Conservation (phyloP, 2,888 invertebrate species). For the Dermolepida albohirtum region DNA sequence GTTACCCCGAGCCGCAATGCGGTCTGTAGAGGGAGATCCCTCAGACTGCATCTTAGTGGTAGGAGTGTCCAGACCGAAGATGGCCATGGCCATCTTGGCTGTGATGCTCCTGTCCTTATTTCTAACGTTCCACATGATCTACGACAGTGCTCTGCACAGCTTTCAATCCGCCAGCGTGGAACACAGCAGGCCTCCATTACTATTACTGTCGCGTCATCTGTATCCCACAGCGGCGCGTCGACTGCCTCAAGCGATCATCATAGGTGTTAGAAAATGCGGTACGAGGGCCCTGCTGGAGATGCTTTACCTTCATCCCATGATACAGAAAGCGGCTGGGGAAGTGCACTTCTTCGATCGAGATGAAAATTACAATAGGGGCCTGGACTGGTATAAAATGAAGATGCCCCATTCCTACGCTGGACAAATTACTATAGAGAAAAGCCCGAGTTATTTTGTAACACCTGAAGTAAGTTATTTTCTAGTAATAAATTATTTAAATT, state of each 20-base stretch:
- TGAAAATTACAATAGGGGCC: conserved; percentile 90
- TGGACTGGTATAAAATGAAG: conserved; percentile 95
- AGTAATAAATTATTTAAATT: too few relatives aligned
- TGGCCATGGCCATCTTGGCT: conserved; percentile 83
- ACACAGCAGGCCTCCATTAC: conserved; percentile 65
- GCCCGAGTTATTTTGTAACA: conserved; percentile 97
- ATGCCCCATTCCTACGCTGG: conserved; percentile 94
- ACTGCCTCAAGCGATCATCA: conserved; percentile 74
- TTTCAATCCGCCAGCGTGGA: conserved; percentile 71
- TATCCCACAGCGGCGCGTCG: conserved; percentile 73
- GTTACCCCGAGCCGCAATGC: conserved; percentile 85
- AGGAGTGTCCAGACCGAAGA: conserved; percentile 85
- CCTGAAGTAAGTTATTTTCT: conserved; percentile 77
- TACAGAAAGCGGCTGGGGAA: conserved; percentile 93
- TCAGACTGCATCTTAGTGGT: conserved; percentile 87
- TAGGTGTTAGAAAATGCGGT: conserved; percentile 97
- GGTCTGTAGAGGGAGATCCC: conserved; percentile 85
- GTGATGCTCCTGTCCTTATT: conserved; percentile 85
- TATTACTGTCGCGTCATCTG: conserved; percentile 59
- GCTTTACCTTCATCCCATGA: conserved; percentile 92
- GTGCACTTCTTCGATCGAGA: conserved; percentile 98
- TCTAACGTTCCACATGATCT: conserved; percentile 86
- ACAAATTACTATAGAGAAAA: conserved; percentile 97
- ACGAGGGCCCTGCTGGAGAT: conserved; percentile 96
- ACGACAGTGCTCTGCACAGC: conserved; percentile 87